Percentiles rank a stretch among this genome's conserved stretches.
Conservation (phyloP, 2,797 vertebrate genomes). For the Myiothlypis chrysogaster region DNA sequence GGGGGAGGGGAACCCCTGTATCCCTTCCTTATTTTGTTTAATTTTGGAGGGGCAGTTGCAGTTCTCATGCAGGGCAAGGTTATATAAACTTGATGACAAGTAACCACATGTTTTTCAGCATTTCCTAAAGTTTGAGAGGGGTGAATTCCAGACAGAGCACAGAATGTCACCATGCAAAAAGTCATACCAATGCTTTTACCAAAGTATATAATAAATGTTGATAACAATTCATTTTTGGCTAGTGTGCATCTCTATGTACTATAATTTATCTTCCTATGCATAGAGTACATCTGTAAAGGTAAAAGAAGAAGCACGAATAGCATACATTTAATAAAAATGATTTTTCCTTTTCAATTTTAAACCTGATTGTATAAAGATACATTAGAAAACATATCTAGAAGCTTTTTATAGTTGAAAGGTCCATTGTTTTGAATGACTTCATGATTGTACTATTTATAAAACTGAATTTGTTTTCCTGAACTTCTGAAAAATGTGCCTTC, state of each 20-base stretch:
- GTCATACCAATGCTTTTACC: neutral
- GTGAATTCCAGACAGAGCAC: slow-evolving; percentile 10
- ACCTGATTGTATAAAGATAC: neutral
- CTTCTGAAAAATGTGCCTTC: slow-evolving; percentile 87
- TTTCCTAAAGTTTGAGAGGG: slow-evolving; percentile 1
- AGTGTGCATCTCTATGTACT: neutral
- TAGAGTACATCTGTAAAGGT: neutral
- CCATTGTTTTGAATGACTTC: slow-evolving; percentile 70
- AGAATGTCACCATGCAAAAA: neutral
- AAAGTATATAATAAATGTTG: neutral
- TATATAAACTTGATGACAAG: neutral
- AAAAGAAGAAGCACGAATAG: neutral
- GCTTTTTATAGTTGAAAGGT: slow-evolving; percentile 46
- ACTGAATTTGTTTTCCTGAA: slow-evolving; percentile 84
- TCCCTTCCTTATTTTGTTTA: slow-evolving; percentile 37
- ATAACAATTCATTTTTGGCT: slow-evolving; percentile 8
- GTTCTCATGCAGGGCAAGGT: neutral
- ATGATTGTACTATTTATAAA: slow-evolving; percentile 70
- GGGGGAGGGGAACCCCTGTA: neutral
- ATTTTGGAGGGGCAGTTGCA: neutral
- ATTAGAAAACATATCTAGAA: slow-evolving; percentile 14
- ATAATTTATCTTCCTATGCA: neutral
- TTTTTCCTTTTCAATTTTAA: neutral
- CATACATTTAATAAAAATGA: neutral
- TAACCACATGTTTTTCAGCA: neutral